phyloP scores from a whole-genome alignment of 2,888 invertebrate genomes.

The Dynastes hyllus region DNA sequence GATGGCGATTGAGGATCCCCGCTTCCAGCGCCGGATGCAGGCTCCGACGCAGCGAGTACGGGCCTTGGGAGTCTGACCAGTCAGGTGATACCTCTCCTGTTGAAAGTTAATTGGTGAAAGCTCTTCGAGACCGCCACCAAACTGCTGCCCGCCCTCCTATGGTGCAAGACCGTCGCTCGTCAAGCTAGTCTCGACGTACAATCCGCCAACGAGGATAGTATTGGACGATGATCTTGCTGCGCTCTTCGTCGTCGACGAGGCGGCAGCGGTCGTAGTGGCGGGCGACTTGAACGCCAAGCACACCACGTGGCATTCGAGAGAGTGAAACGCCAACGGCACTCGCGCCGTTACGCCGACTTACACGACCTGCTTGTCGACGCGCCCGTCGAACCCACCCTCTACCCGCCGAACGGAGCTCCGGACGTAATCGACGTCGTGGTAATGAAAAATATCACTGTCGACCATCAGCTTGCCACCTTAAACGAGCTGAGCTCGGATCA shows the following conservation, averaged over 20 bases:
- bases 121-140: not conserved
- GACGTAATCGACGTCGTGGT: conserved; percentile 46
- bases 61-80: no score
- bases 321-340: no score
- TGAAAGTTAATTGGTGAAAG: not conserved
- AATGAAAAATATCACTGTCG: conserved; percentile 3
- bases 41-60: not conserved
- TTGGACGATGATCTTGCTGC: no score
- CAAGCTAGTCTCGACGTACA: no score
- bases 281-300: no score
- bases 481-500: conserved; percentile 44
- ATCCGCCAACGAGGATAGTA: no score
- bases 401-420: not conserved
- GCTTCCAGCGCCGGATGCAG: not conserved
- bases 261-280: no score
- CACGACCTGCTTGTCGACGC: conserved; percentile 26
- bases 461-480: not conserved
- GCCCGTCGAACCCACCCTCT: not conserved
- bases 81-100: no score
- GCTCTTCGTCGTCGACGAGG: no score
- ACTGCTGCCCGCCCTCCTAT: not conserved
- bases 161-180: not conserved
- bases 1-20: no score
- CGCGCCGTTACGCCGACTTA: no score
- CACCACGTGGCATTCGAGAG: no score